These are phyloP conservation scores for Odontocerum albicorne DNA, from an alignment of 2,888 invertebrate genomes.

Conservation along the genomic window DNA sequence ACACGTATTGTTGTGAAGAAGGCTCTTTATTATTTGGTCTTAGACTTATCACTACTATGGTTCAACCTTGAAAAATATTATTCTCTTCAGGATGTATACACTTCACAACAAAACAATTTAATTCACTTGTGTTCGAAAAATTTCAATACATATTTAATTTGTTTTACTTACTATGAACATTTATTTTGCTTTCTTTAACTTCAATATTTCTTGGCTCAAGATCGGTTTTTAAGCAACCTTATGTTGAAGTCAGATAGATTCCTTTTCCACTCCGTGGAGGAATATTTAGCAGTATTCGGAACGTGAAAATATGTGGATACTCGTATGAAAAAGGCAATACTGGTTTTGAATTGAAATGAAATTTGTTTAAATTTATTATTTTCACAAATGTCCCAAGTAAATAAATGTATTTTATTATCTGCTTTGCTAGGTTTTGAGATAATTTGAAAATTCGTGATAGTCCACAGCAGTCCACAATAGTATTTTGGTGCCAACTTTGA, in stretches of 20 bases:
- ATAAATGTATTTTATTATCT: no score
- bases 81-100: no score
- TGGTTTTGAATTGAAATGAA: no score
- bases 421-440: no score
- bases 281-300: conserved; percentile 34
- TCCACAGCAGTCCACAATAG: no score
- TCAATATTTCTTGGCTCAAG: background rate
- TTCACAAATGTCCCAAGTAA: no score
- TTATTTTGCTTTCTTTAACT: background rate
- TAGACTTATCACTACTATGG: conserved; percentile 2
- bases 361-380: no score
- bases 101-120: background rate
- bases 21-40: conserved; percentile 32
- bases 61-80: background rate
- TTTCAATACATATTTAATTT: background rate
- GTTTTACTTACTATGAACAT: background rate
- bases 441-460: no score
- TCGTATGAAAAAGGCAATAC: background rate
- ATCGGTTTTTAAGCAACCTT: conserved; percentile 19
- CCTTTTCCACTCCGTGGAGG: conserved; percentile 30
- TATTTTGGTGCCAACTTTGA: no score
- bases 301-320: conserved; percentile 28
- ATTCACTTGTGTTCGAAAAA: background rate
- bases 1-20: conserved; percentile 28
- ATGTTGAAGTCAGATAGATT: conserved; percentile 34